Conservation (phyloP, 2,888 invertebrate genomes). For the Thymelicus lineola region DNA sequence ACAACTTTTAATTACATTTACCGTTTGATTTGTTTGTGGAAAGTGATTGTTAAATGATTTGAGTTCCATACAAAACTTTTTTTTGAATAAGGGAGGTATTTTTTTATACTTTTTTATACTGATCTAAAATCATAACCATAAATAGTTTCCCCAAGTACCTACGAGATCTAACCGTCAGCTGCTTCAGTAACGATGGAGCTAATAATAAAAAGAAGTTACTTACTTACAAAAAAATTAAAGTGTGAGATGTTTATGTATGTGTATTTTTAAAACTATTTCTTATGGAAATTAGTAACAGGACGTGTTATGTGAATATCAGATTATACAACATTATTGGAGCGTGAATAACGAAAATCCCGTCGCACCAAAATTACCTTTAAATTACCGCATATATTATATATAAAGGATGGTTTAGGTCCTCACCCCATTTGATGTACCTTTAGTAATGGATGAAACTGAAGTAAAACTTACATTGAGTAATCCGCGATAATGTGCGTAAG, state of each 20-base stretch:
- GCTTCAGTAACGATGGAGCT: too few species aligned
- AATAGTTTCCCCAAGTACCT: too few species aligned
- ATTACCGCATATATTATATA: slow-evolving; percentile 17
- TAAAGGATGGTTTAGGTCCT: background rate
- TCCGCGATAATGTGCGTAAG: too few species aligned
- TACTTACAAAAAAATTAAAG: too few species aligned
- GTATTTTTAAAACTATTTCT: background rate
- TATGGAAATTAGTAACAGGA: slow-evolving; percentile 1
- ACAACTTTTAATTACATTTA: slow-evolving; percentile 10
- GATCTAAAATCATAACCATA: too few species aligned
- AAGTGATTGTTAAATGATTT: slow-evolving; percentile 3
- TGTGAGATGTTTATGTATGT: too few species aligned
- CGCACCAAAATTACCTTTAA: slow-evolving; percentile 23
- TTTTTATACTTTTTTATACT: too few species aligned
- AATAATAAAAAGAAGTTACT: too few species aligned
- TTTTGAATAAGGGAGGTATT: background rate
- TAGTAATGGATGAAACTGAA: too few species aligned
- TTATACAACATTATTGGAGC: slow-evolving; percentile 22
- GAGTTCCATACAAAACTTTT: slow-evolving; percentile 5
- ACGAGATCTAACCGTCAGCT: too few species aligned
- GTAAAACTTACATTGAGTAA: too few species aligned
- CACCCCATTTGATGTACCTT: background rate
- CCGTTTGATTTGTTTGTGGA: slow-evolving; percentile 10
- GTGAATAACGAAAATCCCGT: slow-evolving; percentile 28
- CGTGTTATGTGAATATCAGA: slow-evolving; percentile 14